Base-by-base conservation (phyloP, 1,140 invertebrate species). In the Hylaeus volcanicus region DNA sequence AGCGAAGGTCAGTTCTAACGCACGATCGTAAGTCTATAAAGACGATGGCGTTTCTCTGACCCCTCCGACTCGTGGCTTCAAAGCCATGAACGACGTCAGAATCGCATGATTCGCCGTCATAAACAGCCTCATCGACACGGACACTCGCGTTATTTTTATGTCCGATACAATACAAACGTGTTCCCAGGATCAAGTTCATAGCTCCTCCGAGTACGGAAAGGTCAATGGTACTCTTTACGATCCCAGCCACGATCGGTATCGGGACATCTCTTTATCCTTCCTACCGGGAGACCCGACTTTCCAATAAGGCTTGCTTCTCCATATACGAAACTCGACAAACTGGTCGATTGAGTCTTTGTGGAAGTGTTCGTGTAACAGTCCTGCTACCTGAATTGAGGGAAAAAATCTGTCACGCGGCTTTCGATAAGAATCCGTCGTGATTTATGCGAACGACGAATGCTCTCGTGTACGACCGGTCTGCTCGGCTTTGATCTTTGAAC, bases 261-360 rank as follows among this genome's bases (percentile, higher is more conserved):
- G 26, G 66, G 26, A 69, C 60, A 71, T 83, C 69, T 55, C 77
- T 79, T 71, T 69, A 71, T 73, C 71, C 76, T 65, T 63, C 48
- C 26, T 60, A 6, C 9, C 8, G 12, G 37, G 45, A 58, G 37
- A 41, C 69, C 14, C 43, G 85, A 60, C 75, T 66, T 64, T 65
- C 81, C 81, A 80, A 79, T 61, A 74, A 86, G 84, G 73, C 81
- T 69, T 66, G 81, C 79, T 64, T 86, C 81, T 45, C 85, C 85
- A 77, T 87, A 86, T 87, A 81, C 65, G 85, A 87, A 87, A 87
- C 85, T 60, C 84, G 85, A 87, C 77, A 86, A 86, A 87, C 85
- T 87, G 85, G 85, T 87, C 77, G 77, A 82, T 79, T 64, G 73
- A 80, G 84, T 81, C 83, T 78, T 85, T 60, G 83, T 77, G 56